Percentiles rank a stretch among this genome's conserved stretches.
Evolutionary conservation across 2,113 vertebrate genomes (phyloP).

Genomic region (Tragulus kanchil): DNA sequence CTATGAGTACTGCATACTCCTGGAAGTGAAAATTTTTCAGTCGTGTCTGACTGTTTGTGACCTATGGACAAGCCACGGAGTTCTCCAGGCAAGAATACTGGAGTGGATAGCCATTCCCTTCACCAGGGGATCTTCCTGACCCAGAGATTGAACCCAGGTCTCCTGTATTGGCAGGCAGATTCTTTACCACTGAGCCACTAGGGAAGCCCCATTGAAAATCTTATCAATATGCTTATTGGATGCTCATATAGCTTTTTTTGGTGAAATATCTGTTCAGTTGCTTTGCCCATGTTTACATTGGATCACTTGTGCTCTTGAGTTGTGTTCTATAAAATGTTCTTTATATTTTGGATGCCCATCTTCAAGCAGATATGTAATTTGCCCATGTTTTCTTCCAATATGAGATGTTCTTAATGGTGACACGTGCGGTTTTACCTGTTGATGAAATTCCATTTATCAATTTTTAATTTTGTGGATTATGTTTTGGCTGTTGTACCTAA

Average conservation of each 20-base stretch:
- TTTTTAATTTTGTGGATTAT: neutral
- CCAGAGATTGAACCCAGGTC: neutral
- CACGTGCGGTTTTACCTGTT: neutral
- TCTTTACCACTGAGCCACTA: neutral
- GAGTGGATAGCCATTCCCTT: neutral
- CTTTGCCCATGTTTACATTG: neutral
- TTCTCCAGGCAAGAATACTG: neutral
- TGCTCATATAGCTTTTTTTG: neutral
- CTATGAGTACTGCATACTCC: too few relatives aligned
- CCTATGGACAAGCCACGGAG: neutral
- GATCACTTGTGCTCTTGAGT: neutral
- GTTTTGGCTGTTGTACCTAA: constrained; percentile 3
- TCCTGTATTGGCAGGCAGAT: neutral
- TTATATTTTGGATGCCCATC: neutral
- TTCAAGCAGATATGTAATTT: neutral
- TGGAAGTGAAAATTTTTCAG: too few relatives aligned
- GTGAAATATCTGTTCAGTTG: neutral
- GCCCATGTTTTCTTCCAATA: neutral
- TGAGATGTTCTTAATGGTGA: neutral
- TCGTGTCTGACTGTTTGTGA: neutral
- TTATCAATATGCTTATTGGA: neutral
- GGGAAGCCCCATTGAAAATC: neutral
- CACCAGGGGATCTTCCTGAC: neutral
- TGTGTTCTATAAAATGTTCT: neutral
- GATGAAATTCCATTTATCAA: neutral